Conservation (phyloP, 2,113 vertebrate genomes). For the Perca fluviatilis region DNA sequence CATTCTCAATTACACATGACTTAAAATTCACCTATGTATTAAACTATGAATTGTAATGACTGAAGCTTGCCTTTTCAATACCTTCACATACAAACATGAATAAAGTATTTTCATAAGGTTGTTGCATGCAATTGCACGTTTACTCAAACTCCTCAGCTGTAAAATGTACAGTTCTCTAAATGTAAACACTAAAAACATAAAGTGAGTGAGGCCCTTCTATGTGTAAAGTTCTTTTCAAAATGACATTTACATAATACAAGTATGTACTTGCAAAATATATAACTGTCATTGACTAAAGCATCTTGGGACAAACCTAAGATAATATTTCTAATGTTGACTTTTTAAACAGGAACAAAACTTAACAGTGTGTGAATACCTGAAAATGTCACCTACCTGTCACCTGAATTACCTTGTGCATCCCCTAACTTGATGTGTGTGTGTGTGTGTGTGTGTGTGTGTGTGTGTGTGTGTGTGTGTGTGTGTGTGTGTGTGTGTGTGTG, state of each 20-base stretch:
- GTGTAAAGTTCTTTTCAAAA: background rate
- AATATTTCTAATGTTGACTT: background rate
- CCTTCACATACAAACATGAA: background rate
- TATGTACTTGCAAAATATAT: background rate
- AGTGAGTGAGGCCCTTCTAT: no score
- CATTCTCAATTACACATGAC: background rate
- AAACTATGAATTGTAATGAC: background rate
- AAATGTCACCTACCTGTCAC: background rate
- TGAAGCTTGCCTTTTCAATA: background rate
- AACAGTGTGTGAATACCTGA: background rate
- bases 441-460: constrained; percentile 1
- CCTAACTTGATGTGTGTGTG: background rate
- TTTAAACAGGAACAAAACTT: no score
- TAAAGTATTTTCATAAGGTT: no score
- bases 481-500: background rate
- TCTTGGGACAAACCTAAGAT: background rate
- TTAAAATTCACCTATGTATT: background rate
- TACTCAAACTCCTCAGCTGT: background rate
- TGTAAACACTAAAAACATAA: background rate
- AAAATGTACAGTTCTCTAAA: background rate
- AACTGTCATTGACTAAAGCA: no score
- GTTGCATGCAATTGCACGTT: background rate
- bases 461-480: background rate
- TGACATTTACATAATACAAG: background rate
- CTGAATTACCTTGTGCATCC: background rate